Evolutionary conservation across 2,113 vertebrate species (phyloP), one percentile per base, ranked within the genome.

Genomic region (Labrus mixtus): DNA sequence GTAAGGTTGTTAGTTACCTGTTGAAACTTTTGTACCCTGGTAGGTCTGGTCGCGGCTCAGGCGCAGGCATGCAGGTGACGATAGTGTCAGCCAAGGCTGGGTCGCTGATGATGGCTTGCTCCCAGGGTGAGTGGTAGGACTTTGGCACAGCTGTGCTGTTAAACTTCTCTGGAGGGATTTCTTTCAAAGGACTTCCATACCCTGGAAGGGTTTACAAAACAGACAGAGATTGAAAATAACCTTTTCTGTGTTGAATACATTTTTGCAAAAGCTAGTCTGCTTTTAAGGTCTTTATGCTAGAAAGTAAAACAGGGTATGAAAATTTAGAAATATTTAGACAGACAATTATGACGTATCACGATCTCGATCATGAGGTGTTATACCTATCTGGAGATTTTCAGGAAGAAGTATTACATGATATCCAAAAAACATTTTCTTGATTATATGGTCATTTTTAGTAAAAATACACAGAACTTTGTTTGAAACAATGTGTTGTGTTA

Each of bases 11-110:
- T 17, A 51, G 11, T 39, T 95, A 99, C 98, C 98, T 97, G 95
- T 99, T 99, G 88, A 99, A 99, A 89, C 97, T 98, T 81, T 96
- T 97, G 90, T 95, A 99, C 41, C 95, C 94, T 0, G 95, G 96
- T 36, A 92, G 85, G 13, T 97, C 93, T 0, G 91, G 67, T 76
- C 78, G 95, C 66, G 93, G 93, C 83, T 95, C 95, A 1, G 95
- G 96, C 82, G 93, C 86, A 58, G 96, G 94, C 84, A 97, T 83
- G 85, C 90, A 92, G 6, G 93, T 83, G 76, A 93, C 90, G 66
- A 96, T 90, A 22, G 94, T 93, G 62, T 96, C 95, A 55, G 95
- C 82, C 54, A 97, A 93, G 81, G 95, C 92, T 0, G 96, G 97
- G 72, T 98, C 94, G 56, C 76, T 90, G 74, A 93, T 90, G 56